These are phyloP conservation scores for Lacerta viridis DNA, from an alignment of 2,797 vertebrate species.

Conservation along the genomic window DNA sequence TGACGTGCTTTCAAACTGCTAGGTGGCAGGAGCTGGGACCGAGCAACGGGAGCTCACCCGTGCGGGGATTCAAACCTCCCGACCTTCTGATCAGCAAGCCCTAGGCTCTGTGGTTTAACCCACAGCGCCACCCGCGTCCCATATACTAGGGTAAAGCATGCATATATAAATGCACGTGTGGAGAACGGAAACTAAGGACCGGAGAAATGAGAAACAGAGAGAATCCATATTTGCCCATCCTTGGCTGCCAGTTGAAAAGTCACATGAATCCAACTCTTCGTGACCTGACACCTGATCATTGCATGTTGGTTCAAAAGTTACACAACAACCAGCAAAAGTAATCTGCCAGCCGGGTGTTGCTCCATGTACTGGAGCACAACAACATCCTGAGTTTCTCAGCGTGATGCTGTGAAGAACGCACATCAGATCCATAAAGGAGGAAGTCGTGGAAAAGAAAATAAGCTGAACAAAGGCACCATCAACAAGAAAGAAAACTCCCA, in stretches of 20 bases:
- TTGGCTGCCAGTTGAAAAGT: not conserved
- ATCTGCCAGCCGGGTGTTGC: slow-evolving; percentile 9
- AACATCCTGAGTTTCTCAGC: slow-evolving; percentile 46
- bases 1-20: no score
- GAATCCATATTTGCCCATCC: not conserved
- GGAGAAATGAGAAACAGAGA: not conserved
- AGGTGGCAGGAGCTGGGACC: no score
- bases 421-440: slow-evolving; percentile 5
- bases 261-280: not conserved
- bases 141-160: no score
- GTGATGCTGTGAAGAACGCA: not conserved
- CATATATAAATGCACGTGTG: no score
- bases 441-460: slow-evolving; percentile 24
- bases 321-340: not conserved
- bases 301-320: not conserved
- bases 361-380: not conserved
- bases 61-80: no score
- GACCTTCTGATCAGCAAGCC: no score
- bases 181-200: no score
- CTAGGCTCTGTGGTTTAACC: no score
- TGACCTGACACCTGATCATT: not conserved
- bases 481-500: slow-evolving; percentile 50
- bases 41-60: no score
- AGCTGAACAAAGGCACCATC: slow-evolving; percentile 40
- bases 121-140: no score